Evolutionary conservation across 2,113 vertebrate species (phyloP).

Genomic region (Cryptotis parvus): DNA sequence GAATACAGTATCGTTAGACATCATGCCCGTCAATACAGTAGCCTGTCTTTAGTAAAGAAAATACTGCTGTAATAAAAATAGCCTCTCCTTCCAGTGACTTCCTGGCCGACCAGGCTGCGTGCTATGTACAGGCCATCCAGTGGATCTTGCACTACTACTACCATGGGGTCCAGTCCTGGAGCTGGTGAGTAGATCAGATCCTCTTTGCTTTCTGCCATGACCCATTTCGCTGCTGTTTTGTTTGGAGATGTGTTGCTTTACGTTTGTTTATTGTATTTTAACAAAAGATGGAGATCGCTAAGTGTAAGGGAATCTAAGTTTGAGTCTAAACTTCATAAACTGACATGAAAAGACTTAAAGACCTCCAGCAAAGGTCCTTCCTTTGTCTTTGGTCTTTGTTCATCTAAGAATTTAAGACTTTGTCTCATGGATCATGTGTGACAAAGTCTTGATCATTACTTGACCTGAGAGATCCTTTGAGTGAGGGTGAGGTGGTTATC

Average conservation of each 20-base stretch:
- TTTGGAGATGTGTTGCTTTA: conserved; percentile 37
- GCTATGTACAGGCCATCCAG: conserved; percentile 98
- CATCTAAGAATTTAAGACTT: conserved; percentile 33
- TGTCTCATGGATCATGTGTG: neutral
- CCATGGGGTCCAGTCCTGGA: conserved; percentile 99
- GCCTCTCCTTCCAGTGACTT: conserved; percentile 91
- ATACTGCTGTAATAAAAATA: conserved; percentile 42
- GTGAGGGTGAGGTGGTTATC: neutral
- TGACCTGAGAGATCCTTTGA: neutral
- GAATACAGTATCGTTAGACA: neutral
- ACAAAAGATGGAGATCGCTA: neutral
- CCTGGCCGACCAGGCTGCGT: conserved; percentile 94
- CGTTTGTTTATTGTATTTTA: conserved; percentile 41
- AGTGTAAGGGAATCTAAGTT: neutral
- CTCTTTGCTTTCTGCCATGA: conserved; percentile 51
- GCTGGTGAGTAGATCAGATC: conserved; percentile 88
- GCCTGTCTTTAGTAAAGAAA: conserved; percentile 4
- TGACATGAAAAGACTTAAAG: conserved; percentile 39
- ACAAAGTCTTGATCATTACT: conserved; percentile 32
- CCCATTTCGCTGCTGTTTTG: conserved; percentile 10
- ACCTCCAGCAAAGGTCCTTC: neutral
- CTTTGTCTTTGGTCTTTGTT: neutral
- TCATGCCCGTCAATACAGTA: neutral
- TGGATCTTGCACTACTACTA: conserved; percentile 99
- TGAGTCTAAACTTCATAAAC: conserved; percentile 37